Base-by-base conservation (phyloP, 2,888 invertebrate species). In the Hylaea fasciaria region DNA sequence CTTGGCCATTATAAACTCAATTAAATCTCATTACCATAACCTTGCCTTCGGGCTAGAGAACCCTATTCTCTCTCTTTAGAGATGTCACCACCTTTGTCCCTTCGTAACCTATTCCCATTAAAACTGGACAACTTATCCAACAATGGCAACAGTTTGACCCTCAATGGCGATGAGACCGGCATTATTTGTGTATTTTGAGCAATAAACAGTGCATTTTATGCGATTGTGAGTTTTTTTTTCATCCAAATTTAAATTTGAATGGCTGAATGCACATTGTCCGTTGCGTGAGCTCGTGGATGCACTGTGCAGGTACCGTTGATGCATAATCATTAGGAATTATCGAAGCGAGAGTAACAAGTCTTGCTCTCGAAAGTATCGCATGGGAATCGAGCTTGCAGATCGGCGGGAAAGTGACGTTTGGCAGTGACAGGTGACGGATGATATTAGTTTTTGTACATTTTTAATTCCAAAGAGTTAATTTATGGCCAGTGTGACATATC, bases 201-300 rank as follows among this genome's bases (percentile, higher is more conserved):
- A 91, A 92, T 92, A 92, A 92, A 92, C 92, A 92, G 90, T 86
- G 87, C 87, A 82, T 91, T 91, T 91, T 91, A 91, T 90, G 89
- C 86, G 88, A 89, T 89, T 89, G 87, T 89, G 78, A 82, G 80
- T 75, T 78, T 77, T 78, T 83, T 85, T 81, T 83, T 83, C 77
- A 13, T 56, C 68, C 69, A 69, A 78, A 90, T 91, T 91, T 85
- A 74, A 89, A 90, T 91, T 68, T 83, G 81, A 90, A 91, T 86
- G 78, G 84, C 55, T 87, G 88, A 89, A 91, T 89, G 87, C 84
- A 87, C 84, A 90, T 91, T 92, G 92, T 91, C 89, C 91, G 92
- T 90, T 92, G 91, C 80, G 81, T 80, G 84, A 91, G 91, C 91
- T 89, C 92, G 91, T 90, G 91, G 84, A 86, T 86, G 91, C 91